A percentile compares a stretch with the other conserved stretches of the same genome.
These are phyloP conservation scores for Neoascia interrupta DNA, from an alignment of 2,888 invertebrate genomes.

Conservation along the genomic window DNA sequence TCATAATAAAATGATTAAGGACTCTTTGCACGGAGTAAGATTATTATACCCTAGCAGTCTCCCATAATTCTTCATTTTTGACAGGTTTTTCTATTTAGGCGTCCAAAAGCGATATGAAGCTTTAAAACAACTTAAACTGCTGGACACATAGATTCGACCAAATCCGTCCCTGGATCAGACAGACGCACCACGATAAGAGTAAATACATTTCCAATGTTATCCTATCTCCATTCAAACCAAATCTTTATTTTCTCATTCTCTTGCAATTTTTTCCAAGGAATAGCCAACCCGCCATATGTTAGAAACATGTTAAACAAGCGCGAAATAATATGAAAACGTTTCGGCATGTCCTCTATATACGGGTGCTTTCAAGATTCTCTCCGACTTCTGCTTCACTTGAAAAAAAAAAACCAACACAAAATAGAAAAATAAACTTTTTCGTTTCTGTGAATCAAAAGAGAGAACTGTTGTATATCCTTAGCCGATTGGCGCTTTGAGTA, in stretches of 20 bases:
- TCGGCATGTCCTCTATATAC: conserved; percentile 38
- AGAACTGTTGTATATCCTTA: conserved; percentile 61
- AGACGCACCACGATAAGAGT: neutral
- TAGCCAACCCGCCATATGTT: conserved; percentile 36
- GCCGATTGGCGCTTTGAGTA: conserved; percentile 68
- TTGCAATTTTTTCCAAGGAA: neutral
- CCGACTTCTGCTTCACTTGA: conserved; percentile 44
- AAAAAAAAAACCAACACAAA: conserved; percentile 15
- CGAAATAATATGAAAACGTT: conserved; percentile 65
- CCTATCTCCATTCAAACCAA: conserved; percentile 32
- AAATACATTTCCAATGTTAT: conserved; percentile 41
- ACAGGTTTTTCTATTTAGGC: too few relatives aligned
- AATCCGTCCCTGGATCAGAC: conserved; percentile 30
- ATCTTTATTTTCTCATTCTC: neutral
- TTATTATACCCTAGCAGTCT: too few relatives aligned
- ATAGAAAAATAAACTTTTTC: conserved; percentile 61
- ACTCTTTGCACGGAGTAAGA: too few relatives aligned
- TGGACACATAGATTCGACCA: too few relatives aligned
- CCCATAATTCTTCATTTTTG: too few relatives aligned
- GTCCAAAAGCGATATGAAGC: too few relatives aligned
- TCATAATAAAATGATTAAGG: too few relatives aligned
- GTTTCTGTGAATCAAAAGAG: conserved; percentile 23
- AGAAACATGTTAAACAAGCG: conserved; percentile 67
- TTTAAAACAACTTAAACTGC: too few relatives aligned
- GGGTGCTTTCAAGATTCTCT: conserved; percentile 5